A percentile compares a stretch with the other conserved stretches of the same genome.
Conservation (phyloP, 2,888 invertebrate genomes). For the Drosophila fulvimacula region DNA sequence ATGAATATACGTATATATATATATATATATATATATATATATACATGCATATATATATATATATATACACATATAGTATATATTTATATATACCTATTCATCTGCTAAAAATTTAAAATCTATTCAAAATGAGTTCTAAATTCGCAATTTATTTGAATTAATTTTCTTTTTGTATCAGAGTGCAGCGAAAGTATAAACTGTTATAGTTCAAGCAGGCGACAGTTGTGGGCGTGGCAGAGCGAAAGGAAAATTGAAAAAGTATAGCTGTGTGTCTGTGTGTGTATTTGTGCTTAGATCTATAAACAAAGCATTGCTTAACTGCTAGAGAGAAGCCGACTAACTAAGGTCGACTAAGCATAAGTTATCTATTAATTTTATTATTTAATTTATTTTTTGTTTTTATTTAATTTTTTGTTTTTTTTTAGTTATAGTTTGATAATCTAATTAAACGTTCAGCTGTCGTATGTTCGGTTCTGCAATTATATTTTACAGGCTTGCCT, state of each 20-base stretch:
- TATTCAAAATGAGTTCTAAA: conserved; percentile 74
- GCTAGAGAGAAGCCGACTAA: conserved; percentile 29
- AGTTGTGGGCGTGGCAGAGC: conserved; percentile 44
- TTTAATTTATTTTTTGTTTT: conserved; percentile 8
- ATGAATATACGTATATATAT: conserved; percentile 1
- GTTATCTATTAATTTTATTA: conserved; percentile 18
- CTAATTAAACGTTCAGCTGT: conserved; percentile 38
- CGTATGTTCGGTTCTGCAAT: conserved; percentile 17
- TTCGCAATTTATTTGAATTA: conserved; percentile 64
- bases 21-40: conserved; percentile 18
- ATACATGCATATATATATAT: conserved; percentile 2
- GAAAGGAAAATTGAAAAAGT: neutral
- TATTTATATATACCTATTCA: conserved; percentile 11
- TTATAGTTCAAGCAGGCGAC: conserved; percentile 40
- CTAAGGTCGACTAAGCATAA: conserved; percentile 24
- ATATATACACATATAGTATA: conserved; percentile 14
- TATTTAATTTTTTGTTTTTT: neutral
- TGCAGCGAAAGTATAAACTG: conserved; percentile 42
- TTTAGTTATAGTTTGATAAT: conserved; percentile 32
- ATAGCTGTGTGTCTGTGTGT: neutral
- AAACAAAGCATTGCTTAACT: conserved; percentile 66
- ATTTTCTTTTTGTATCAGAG: conserved; percentile 32
- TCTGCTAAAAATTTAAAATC: conserved; percentile 61
- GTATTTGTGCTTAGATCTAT: conserved; percentile 37
- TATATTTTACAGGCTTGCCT: conserved; percentile 72